These are phyloP conservation scores for Acanthornis magna DNA, from an alignment of 2,797 vertebrate genomes.

Conservation along the genomic window DNA sequence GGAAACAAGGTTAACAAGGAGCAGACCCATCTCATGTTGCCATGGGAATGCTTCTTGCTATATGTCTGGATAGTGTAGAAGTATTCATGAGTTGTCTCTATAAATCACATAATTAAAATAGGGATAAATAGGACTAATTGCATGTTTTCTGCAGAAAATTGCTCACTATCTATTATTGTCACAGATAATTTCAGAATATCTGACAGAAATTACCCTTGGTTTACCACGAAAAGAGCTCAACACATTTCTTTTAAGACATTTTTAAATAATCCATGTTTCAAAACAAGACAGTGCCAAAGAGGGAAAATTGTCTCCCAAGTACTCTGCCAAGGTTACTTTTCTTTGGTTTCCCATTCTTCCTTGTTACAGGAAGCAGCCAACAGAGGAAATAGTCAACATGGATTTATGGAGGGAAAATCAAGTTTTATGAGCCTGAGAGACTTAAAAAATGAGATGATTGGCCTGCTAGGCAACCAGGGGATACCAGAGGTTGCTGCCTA, in stretches of 20 bases:
- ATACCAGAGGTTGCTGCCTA: not conserved
- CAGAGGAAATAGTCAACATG: not conserved
- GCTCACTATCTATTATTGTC: not conserved
- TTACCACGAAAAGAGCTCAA: not conserved
- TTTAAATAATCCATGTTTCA: not conserved
- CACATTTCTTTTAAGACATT: not conserved
- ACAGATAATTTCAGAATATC: not conserved
- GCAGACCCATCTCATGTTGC: not conserved
- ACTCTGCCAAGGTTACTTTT: not conserved
- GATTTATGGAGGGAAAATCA: not conserved
- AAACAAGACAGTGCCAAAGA: not conserved
- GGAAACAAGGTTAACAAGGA: slow-evolving; percentile 8
- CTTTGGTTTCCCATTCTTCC: not conserved
- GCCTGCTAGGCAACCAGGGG: not conserved
- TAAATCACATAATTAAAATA: not conserved
- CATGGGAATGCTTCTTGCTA: slow-evolving; percentile 4
- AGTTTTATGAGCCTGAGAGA: accelerated
- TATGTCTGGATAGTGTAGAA: not conserved
- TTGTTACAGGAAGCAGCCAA: not conserved
- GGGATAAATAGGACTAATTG: not conserved
- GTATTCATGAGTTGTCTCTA: not conserved
- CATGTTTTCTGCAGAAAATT: not conserved
- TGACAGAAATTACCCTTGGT: not conserved
- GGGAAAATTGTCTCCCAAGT: not conserved
- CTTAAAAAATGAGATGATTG: not conserved